Conservation (phyloP, 2,888 invertebrate genomes). For the Siphlonurus alternatus region DNA sequence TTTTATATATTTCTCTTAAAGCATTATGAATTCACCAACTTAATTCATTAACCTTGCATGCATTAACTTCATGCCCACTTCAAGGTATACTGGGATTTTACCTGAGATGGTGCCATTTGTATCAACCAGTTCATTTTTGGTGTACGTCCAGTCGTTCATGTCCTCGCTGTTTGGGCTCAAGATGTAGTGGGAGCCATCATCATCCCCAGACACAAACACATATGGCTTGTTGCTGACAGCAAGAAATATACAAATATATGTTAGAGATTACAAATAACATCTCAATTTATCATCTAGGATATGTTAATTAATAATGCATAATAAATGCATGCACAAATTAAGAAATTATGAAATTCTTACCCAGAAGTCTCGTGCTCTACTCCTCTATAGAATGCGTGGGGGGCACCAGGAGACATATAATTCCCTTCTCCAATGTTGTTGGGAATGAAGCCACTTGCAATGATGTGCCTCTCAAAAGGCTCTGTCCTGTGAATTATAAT, state of each 20-base stretch:
- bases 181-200: constrained; percentile 19
- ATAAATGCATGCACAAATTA: too few relatives aligned
- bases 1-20: too few relatives aligned
- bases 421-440: constrained; percentile 17
- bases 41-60: too few relatives aligned
- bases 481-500: too few relatives aligned
- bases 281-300: too few relatives aligned
- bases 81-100: too few relatives aligned
- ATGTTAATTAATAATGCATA: neutral
- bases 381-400: constrained; percentile 17
- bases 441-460: constrained; percentile 18
- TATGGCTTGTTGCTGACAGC: constrained; percentile 16
- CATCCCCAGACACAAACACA: constrained; percentile 21
- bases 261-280: too few relatives aligned
- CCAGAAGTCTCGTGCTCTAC: constrained; percentile 16
- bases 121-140: constrained; percentile 17
- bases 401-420: constrained; percentile 19
- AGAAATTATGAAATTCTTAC: constrained; percentile 15
- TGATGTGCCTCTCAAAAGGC: constrained; percentile 13
- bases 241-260: too few relatives aligned
- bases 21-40: too few relatives aligned
- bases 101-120: constrained; percentile 17
- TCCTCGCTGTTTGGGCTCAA: constrained; percentile 17
- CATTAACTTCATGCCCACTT: too few relatives aligned
- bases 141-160: constrained; percentile 17